Base-by-base conservation (phyloP, 2,797 vertebrate species). In the Propithecus perrieri region DNA sequence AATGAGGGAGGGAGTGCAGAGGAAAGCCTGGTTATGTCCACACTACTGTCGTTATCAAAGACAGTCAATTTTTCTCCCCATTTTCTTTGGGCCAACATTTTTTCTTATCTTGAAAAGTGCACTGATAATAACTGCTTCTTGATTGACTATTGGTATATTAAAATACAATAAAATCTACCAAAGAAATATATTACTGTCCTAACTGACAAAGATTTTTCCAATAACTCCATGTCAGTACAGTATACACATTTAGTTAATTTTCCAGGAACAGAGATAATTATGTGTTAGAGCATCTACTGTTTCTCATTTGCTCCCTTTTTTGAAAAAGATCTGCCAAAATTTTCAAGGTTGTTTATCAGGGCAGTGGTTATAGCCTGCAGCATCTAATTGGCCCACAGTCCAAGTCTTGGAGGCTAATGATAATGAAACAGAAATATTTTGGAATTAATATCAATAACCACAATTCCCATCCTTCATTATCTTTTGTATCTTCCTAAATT, bases 401-500 rank as follows among this genome's bases (percentile, higher is more conserved):
- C 43, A 86, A 15, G 17, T 80, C 57, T 61, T 81, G 10, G 30
- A 85, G 65, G 89, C 46, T 93, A 24, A 28, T 53, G 69, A 43
- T 69, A 94, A 89, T 1, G 15, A 48, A 59, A 87, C 11, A 93
- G 65, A 89, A 96, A 84, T 63, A 67, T 85, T 96, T 94, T 43
- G 15, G 57, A 92, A 78, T 94, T 95, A 50, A 81, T 43, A 38
- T 71, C 81, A 93, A 65, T 86, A 91, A 81, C 55, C 22, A n/a
- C 81, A 93, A 46, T 94, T 97, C 41, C 46, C 48, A 85, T 8
- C 28, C 18, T 95, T 85, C 50, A 48, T 85, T 94, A 55, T 75
- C 41, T 81, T 96, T 87, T 61, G 28, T 65, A 88, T 48, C 78
- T 86, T 94, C 53, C 38, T 94, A 91, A 91, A 87, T 80, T 84